Conservation (phyloP, 1,140 invertebrate genomes). For the Zaprionus tsacasi region DNA sequence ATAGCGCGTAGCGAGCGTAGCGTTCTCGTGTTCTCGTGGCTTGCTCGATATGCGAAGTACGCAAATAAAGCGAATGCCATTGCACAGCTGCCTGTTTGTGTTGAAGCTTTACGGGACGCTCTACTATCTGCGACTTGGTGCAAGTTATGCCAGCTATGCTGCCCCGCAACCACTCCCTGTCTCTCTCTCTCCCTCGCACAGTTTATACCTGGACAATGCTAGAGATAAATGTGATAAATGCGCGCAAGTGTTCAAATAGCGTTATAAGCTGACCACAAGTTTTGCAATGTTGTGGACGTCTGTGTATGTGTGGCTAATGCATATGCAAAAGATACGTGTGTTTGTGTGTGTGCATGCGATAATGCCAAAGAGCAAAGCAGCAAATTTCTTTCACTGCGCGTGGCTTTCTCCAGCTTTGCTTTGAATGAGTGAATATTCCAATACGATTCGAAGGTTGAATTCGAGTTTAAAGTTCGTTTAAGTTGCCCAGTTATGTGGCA, state of each 20-base stretch:
- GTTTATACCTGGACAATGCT: slow-evolving; percentile 35
- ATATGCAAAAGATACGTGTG: not conserved
- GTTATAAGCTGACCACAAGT: slow-evolving; percentile 77
- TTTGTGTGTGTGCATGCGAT: not conserved
- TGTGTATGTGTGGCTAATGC: slow-evolving; percentile 29
- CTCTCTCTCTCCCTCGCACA: not conserved
- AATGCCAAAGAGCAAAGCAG: slow-evolving; percentile 6
- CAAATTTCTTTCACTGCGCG: not conserved
- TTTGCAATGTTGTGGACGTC: slow-evolving; percentile 42
- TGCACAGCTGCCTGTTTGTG: slow-evolving; percentile 75
- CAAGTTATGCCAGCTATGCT: slow-evolving; percentile 47
- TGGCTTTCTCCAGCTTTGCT: not conserved
- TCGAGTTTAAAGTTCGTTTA: not conserved
- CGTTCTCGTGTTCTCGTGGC: slow-evolving; percentile 34
- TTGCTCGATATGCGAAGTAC: slow-evolving; percentile 55
- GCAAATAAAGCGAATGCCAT: slow-evolving; percentile 60
- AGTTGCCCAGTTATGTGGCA: no score
- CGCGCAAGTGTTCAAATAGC: slow-evolving; percentile 69
- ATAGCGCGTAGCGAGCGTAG: slow-evolving; percentile 2
- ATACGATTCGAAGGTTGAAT: not conserved
- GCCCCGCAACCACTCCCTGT: not conserved
- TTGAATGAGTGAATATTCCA: not conserved
- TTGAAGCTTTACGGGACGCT: slow-evolving; percentile 65
- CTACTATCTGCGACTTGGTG: slow-evolving; percentile 66
- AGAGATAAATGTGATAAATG: slow-evolving; percentile 79